These are phyloP conservation scores for Lasioglossum baleicum DNA, from an alignment of 1,140 invertebrate genomes.

Conservation along the genomic window DNA sequence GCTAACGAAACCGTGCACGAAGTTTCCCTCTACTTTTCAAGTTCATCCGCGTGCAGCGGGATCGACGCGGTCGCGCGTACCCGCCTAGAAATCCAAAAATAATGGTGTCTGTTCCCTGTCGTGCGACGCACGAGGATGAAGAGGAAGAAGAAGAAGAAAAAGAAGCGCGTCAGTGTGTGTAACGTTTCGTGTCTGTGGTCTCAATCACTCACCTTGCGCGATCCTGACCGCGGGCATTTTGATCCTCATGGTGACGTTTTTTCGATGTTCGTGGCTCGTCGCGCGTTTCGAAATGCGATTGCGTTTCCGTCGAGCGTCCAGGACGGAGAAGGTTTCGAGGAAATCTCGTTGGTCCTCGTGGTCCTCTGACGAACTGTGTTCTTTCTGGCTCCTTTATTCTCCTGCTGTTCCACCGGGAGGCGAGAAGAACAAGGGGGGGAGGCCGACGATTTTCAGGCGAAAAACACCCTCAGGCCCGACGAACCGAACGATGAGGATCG, in stretches of 20 bases:
- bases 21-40: slow-evolving; percentile 9
- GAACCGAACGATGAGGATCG: not conserved
- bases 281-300: slow-evolving; percentile 31
- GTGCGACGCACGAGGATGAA: not conserved
- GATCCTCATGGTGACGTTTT: slow-evolving; percentile 91
- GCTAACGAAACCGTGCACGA: not conserved
- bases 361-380: not conserved
- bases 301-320: slow-evolving; percentile 25
- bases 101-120: not conserved
- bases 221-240: slow-evolving; percentile 96
- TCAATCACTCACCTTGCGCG: slow-evolving; percentile 88
- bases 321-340: slow-evolving; percentile 44
- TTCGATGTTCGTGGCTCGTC: slow-evolving; percentile 51
- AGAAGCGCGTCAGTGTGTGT: not conserved
- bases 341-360: not conserved
- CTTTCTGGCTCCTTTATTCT: not conserved
- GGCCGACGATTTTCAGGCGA: slow-evolving; percentile 34
- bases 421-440: slow-evolving; percentile 50
- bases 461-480: not conserved
- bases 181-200: not conserved
- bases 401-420: slow-evolving; percentile 13
- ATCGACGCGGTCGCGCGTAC: not conserved
- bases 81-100: not conserved
- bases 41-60: not conserved
- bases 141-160: too few species aligned